These are phyloP conservation scores for Pelodiscus sinensis DNA, from an alignment of 2,113 vertebrate genomes.

Conservation along the genomic window DNA sequence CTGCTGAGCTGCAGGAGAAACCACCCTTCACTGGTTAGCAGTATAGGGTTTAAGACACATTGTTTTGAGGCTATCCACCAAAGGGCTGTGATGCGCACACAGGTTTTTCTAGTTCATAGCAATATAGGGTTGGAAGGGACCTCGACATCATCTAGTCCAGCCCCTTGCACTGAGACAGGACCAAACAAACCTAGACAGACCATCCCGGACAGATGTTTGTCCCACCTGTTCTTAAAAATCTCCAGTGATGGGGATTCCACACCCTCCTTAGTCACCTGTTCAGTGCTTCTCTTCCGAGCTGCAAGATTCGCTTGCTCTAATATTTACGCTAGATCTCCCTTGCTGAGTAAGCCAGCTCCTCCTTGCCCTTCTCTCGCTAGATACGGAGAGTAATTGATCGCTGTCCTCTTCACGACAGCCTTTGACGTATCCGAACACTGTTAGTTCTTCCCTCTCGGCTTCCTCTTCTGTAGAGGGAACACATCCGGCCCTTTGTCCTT, in stretches of 20 bases:
- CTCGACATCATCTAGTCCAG: too few relatives aligned
- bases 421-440: background rate
- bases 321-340: background rate
- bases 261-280: background rate
- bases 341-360: background rate
- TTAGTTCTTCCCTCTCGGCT: too few relatives aligned
- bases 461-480: background rate
- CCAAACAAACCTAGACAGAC: background rate
- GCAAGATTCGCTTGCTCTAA: background rate
- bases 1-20: background rate
- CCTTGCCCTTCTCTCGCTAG: background rate
- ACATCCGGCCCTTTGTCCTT: background rate
- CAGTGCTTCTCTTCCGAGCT: background rate
- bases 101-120: background rate
- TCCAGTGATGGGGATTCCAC: background rate
- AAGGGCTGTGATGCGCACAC: too few relatives aligned
- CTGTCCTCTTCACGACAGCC: background rate
- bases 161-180: too few relatives aligned
- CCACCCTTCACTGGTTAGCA: background rate
- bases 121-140: background rate
- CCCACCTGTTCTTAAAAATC: too few relatives aligned
- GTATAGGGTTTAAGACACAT: background rate
- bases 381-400: background rate
- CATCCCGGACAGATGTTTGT: background rate
- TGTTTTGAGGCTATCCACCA: background rate